Evolutionary conservation across 2,888 invertebrate species (phyloP), one percentile per base, ranked within the genome.

Genomic region (Anthophora plumipes): DNA sequence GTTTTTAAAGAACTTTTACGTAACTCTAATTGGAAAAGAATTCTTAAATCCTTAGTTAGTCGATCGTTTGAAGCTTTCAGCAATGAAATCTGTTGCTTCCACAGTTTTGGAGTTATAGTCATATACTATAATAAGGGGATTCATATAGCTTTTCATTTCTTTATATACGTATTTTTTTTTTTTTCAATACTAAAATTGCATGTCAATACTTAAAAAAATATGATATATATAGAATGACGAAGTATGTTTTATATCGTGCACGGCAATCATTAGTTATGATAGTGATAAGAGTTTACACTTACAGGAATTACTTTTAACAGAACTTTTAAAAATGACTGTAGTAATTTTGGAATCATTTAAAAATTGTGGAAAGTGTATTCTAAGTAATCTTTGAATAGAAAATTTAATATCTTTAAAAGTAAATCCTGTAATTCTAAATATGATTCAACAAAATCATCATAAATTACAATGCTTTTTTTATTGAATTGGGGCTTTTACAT

Each of bases 401-500:
- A 3, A 11, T 48, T 1, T 1, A 17, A 39, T 7, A 12, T 48
- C 64, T 54, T 22, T 6, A 52, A 48, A 64, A 73, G 50, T 61
- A 60, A 66, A 48, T 52, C 70, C 50, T 46, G 54, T 52, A 64
- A 64, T 20, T 50, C 1, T 14, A 31, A n/a, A 9, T 41, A 39
- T 3, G 17, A 59, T 63, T n/a, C 17, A 50, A 52, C 17, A 46
- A 52, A 46, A 43, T 66, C 17, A 70, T 9, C 17, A 41, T 52
- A 68, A 54, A 59, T 69, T 71, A 72, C 50, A 22, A 37, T 37
- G 66, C 72, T 82, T 57, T 63, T 52, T 43, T 50, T 20, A 60
- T 60, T 52, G 39, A 77, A 63, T 52, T 67, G 75, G 70, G 70
- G 66, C 79, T 85, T 67, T 54, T 46, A 64, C 7, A 50, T 68